A percentile compares a stretch with the other conserved stretches of the same genome.
Evolutionary conservation across 2,113 vertebrate species (phyloP).

Genomic region (Craseonycteris thonglongyai): DNA sequence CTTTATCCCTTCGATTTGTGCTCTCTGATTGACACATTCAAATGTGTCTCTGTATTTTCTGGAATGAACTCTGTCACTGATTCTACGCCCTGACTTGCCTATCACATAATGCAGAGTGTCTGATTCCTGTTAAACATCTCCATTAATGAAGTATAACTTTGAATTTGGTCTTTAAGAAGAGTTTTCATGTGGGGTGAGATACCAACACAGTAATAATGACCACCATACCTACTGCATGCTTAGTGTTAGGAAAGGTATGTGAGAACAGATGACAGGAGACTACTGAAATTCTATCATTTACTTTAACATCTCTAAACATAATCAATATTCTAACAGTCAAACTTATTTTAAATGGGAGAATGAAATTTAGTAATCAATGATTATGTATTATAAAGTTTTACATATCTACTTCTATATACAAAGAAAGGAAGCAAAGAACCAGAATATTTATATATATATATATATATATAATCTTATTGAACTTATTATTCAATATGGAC

Average conservation of each 20-base stretch:
- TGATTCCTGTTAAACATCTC: not conserved
- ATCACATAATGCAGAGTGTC: not conserved
- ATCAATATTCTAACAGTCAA: not conserved
- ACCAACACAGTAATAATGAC: not conserved
- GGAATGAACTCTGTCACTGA: not conserved
- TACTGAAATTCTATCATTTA: not conserved
- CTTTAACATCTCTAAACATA: not conserved
- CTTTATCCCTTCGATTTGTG: not conserved
- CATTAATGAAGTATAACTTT: not conserved
- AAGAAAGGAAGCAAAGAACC: not conserved
- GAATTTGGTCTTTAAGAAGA: not conserved
- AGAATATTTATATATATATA: not conserved
- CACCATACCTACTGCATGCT: not conserved
- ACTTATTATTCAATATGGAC: conserved; percentile 57
- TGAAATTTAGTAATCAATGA: conserved; percentile 8
- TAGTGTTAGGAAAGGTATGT: not conserved
- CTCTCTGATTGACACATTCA: not conserved
- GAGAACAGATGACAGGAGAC: not conserved
- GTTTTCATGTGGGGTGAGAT: not conserved
- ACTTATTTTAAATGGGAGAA: not conserved
- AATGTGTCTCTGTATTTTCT: not conserved
- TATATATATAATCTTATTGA: not conserved
- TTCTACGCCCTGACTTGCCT: not conserved
- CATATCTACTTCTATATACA: not conserved
- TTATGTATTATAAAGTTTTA: not conserved